These are phyloP conservation scores for Hybos culiciformis DNA, from an alignment of 2,888 invertebrate species.

Conservation along the genomic window DNA sequence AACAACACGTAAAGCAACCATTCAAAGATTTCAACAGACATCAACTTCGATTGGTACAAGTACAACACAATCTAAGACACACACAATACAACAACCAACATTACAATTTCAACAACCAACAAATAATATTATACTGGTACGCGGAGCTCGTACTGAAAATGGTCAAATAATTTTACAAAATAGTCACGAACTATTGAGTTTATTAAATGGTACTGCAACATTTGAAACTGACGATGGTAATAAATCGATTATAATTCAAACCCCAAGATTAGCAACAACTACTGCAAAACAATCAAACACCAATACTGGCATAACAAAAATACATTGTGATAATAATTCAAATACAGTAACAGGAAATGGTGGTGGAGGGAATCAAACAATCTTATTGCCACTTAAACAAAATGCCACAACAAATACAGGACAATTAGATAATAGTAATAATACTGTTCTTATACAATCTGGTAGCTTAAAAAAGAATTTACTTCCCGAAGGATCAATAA, in stretches of 20 bases:
- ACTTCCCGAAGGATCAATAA: conserved; percentile 16
- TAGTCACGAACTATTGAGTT: conserved; percentile 35
- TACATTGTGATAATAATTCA: conserved; percentile 12
- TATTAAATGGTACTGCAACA: conserved; percentile 24
- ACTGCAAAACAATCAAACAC: conserved; percentile 9
- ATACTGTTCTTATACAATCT: conserved; percentile 13
- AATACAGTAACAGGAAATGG: conserved; percentile 12
- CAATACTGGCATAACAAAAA: conserved; percentile 16
- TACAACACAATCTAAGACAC: conserved; percentile 5
- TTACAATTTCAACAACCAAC: conserved; percentile 18
- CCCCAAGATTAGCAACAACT: conserved; percentile 18
- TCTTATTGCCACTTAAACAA: conserved; percentile 32
- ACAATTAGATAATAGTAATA: background rate
- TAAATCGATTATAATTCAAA: conserved; percentile 29
- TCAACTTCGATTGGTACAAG: conserved; percentile 1
- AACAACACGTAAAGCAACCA: background rate
- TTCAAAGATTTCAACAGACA: background rate
- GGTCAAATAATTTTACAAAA: conserved; percentile 37
- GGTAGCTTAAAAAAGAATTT: conserved; percentile 14
- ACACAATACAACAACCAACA: conserved; percentile 19
- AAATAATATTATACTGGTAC: conserved; percentile 34
- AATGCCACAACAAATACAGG: conserved; percentile 9
- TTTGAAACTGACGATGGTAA: conserved; percentile 16
- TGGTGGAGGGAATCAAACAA: conserved; percentile 19
- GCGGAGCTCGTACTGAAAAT: conserved; percentile 35